Percentiles rank a stretch among this genome's conserved stretches.
Evolutionary conservation across 2,113 vertebrate genomes (phyloP).

Genomic region (Cebus imitator): DNA sequence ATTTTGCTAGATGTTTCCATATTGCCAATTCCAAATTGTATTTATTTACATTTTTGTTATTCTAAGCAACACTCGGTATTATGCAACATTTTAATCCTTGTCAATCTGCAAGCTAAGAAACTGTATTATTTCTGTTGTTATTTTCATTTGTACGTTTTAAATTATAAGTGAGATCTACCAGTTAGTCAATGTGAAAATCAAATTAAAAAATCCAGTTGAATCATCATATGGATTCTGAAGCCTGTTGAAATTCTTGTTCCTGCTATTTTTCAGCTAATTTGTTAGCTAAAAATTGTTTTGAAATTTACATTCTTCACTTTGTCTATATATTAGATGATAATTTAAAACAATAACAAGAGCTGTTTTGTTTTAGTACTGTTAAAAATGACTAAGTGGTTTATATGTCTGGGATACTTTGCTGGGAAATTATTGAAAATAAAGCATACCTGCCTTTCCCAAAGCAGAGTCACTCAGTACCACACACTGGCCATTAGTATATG

Average conservation of each 20-base stretch:
- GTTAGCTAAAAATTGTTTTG: not conserved
- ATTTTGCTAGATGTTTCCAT: not conserved
- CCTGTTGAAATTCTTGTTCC: not conserved
- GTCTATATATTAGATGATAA: not conserved
- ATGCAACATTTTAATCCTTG: not conserved
- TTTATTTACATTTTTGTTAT: not conserved
- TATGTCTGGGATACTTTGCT: not conserved
- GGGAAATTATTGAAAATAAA: not conserved
- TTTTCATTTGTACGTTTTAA: constrained; percentile 40
- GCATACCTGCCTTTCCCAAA: not conserved
- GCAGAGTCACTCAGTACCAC: not conserved
- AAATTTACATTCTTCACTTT: not conserved
- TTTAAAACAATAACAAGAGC: not conserved
- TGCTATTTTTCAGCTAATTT: not conserved
- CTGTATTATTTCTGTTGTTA: not conserved
- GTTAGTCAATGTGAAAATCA: not conserved
- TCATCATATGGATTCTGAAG: not conserved
- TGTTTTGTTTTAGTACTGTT: not conserved
- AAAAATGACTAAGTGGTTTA: not conserved
- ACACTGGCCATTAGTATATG: not conserved
- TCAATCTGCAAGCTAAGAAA: not conserved
- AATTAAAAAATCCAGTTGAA: not conserved
- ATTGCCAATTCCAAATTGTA: not conserved
- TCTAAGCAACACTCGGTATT: not conserved
- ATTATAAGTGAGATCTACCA: not conserved